Evolutionary conservation across 2,113 vertebrate genomes (phyloP).

Genomic region (Sinocyclocheilus grahami): DNA sequence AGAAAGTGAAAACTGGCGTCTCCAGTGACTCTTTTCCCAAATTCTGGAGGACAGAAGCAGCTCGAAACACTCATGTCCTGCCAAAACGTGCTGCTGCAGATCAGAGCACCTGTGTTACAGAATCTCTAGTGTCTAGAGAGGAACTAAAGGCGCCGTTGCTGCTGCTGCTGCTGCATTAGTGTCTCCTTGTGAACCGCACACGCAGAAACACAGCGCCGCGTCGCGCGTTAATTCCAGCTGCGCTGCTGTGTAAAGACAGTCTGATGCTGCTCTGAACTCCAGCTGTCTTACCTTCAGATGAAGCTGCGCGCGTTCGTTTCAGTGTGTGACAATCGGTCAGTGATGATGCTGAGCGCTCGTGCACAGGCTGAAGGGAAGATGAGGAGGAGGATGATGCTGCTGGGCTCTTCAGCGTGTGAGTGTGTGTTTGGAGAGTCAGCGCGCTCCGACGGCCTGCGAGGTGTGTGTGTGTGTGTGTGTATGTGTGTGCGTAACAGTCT

Average conservation of each 20-base stretch:
- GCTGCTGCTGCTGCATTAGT: too few species aligned
- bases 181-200: neutral
- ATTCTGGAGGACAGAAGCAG: neutral
- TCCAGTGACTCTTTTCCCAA: neutral
- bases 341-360: neutral
- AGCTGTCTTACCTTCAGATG: slow-evolving; percentile 18
- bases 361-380: neutral
- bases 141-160: neutral
- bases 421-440: neutral
- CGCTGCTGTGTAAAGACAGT: too few species aligned
- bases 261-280: slow-evolving; percentile 2
- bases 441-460: neutral
- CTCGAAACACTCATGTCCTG: neutral
- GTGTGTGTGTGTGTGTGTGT: neutral
- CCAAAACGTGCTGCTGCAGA: neutral
- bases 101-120: neutral
- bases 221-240: neutral
- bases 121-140: neutral
- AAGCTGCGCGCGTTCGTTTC: neutral
- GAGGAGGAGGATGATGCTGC: neutral
- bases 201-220: neutral
- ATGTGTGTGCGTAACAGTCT: neutral
- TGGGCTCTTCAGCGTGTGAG: neutral
- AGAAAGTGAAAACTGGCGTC: slow-evolving; percentile 16
- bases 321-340: neutral